These are phyloP conservation scores for Lochmaea capreae DNA, from an alignment of 2,888 invertebrate genomes.

Conservation along the genomic window DNA sequence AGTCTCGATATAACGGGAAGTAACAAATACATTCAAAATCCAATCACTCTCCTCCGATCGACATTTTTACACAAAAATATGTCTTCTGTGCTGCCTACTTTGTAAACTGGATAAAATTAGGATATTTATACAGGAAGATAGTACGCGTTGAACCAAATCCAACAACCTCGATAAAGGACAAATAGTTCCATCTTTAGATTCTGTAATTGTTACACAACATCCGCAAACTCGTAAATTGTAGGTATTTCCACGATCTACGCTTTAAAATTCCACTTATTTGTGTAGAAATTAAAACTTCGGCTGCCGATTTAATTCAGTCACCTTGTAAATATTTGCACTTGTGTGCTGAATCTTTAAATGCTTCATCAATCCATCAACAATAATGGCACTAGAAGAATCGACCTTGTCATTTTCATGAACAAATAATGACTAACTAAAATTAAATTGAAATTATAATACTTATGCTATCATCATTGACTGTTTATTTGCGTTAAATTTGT, in stretches of 20 bases:
- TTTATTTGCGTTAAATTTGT: neutral
- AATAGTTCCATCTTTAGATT: neutral
- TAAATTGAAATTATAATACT: constrained; percentile 10
- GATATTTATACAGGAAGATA: too few species aligned
- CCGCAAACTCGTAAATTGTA: neutral
- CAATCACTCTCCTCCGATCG: too few species aligned
- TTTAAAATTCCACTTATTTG: neutral
- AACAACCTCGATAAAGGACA: neutral
- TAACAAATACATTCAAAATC: too few species aligned
- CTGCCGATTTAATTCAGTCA: neutral
- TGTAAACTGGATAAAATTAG: too few species aligned
- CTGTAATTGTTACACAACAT: neutral
- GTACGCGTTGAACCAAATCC: neutral
- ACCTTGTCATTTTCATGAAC: constrained; percentile 15
- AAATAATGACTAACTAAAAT: constrained; percentile 15
- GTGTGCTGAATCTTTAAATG: constrained; percentile 5
- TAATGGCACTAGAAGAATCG: constrained; percentile 1
- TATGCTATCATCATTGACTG: neutral
- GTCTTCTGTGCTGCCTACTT: too few species aligned
- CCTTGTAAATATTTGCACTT: constrained; percentile 14
- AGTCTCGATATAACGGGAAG: too few species aligned
- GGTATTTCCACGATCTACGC: neutral
- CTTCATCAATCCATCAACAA: constrained; percentile 4
- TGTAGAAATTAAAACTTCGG: neutral
- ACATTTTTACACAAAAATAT: too few species aligned